A percentile compares a stretch with the other conserved stretches of the same genome.
These are phyloP conservation scores for Fopius arisanus DNA, from an alignment of 1,140 invertebrate genomes.

Conservation along the genomic window DNA sequence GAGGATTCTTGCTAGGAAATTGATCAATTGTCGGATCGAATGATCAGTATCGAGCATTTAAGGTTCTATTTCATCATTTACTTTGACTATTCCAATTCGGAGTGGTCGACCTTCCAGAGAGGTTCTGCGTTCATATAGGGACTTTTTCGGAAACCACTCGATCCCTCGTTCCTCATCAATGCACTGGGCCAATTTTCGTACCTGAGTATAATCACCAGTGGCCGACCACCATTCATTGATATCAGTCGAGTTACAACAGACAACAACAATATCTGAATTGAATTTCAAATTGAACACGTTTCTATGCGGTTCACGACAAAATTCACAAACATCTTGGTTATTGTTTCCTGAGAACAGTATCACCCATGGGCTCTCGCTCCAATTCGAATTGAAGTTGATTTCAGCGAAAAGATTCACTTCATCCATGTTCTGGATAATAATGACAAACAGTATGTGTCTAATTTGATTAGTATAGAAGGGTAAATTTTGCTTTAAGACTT, in stretches of 20 bases:
- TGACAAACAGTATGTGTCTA: slow-evolving; percentile 36
- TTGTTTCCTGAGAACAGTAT: slow-evolving; percentile 36
- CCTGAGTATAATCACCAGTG: slow-evolving; percentile 25
- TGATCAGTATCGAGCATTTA: too few relatives aligned
- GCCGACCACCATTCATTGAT: slow-evolving; percentile 31
- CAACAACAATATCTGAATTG: slow-evolving; percentile 29
- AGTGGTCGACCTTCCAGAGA: slow-evolving; percentile 37
- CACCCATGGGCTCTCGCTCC: slow-evolving; percentile 33
- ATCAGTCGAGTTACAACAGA: neutral
- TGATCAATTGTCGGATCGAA: neutral
- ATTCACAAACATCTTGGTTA: neutral
- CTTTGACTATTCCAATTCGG: slow-evolving; percentile 34
- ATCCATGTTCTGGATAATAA: slow-evolving; percentile 29
- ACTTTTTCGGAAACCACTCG: neutral
- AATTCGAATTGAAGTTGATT: neutral
- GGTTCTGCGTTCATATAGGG: slow-evolving; percentile 35
- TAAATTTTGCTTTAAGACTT: slow-evolving; percentile 7
- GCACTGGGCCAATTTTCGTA: slow-evolving; percentile 37
- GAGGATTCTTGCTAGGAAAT: too few relatives aligned
- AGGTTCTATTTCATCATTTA: slow-evolving; percentile 15
- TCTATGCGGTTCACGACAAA: neutral
- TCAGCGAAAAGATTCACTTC: neutral
- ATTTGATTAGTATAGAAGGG: neutral
- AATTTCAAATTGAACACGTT: slow-evolving; percentile 27
- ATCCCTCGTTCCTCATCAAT: neutral